Conservation (phyloP, 2,888 invertebrate genomes). For the Pristionchus arcanus region DNA sequence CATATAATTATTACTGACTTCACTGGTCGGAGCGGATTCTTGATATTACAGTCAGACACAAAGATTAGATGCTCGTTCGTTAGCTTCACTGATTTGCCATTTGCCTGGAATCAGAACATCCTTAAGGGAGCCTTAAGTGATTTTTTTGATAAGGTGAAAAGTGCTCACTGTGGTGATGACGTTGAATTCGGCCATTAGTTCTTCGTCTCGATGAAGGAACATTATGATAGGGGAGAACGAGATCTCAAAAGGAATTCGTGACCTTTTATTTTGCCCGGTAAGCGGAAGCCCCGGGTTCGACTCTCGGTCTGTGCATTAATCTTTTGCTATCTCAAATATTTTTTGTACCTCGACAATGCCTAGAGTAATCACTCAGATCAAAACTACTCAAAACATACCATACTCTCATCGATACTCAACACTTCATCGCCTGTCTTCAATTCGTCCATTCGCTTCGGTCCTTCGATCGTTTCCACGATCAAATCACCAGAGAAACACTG, state of each 20-base stretch:
- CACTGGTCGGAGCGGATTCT: not conserved
- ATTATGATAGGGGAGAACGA: constrained; percentile 75
- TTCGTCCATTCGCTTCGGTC: not conserved
- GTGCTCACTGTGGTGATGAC: constrained; percentile 63
- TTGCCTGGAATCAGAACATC: constrained; percentile 22
- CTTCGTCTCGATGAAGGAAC: constrained; percentile 73
- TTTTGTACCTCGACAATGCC: no score
- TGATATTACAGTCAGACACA: constrained; percentile 66
- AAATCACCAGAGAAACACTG: constrained; percentile 1
- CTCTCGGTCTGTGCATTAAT: no score
- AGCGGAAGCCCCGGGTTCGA: no score
- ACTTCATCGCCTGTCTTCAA: constrained; percentile 9
- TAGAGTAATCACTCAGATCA: no score
- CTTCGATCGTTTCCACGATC: not conserved
- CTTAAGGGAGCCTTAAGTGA: no score
- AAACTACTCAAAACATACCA: not conserved
- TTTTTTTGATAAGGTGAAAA: no score
- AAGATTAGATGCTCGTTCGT: constrained; percentile 76
- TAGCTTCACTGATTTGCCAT: constrained; percentile 65
- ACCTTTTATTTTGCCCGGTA: no score
- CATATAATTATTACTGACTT: no score
- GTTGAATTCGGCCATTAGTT: constrained; percentile 71
- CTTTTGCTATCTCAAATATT: no score
- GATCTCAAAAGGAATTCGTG: constrained; percentile 63
- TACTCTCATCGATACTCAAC: not conserved